Base-by-base conservation (phyloP, 1,140 invertebrate species). In the Listronotus oregonensis region DNA sequence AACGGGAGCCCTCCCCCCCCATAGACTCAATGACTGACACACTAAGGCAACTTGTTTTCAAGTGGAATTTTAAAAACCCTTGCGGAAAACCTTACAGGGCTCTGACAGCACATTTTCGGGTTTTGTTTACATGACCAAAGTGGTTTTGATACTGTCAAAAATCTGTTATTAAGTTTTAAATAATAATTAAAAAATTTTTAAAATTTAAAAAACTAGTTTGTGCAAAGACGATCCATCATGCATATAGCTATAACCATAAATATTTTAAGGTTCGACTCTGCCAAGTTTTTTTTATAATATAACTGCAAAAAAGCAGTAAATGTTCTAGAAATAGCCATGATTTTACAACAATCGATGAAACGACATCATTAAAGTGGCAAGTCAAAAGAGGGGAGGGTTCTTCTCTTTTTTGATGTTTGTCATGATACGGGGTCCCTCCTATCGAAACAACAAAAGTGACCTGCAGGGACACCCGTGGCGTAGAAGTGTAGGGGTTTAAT, bases 401-500 rank as follows among this genome's bases (percentile, higher is more conserved):
- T 66, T 56, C 57, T 44, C 52, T 9, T 54, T 49, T 64, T 62
- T 58, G 57, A 67, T 57, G 46, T 54, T 68, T 61, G 47, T 21
- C 12, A 11, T 67, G 62, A 66, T 67, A 71, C 74, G 74, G 73
- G 66, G 71, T 75, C 69, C 62, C 71, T 74, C 68, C 73, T 71
- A 77, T 73, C 73, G 74, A 75, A 71, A 64, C 43, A 66, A 63
- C 51, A 34, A 65, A 66, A 42, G 56, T 15, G 17, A 59, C 15
- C 47, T 54, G 50, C 46, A 70, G 68, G 61, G 31, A 54, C 59
- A 66, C 66, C 46, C 61, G 68, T 74, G 74, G 74, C 74, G 74
- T 75, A 64, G 64, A 64, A 64, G 60, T 39, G 50, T 51, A 62
- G 63, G 64, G 44, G 40, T 31, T 67, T 95, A 99, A 86, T 98